Evolutionary conservation across 2,113 vertebrate species (phyloP), one percentile per base, ranked within the genome.

Genomic region (Accipiter virgatus): DNA sequence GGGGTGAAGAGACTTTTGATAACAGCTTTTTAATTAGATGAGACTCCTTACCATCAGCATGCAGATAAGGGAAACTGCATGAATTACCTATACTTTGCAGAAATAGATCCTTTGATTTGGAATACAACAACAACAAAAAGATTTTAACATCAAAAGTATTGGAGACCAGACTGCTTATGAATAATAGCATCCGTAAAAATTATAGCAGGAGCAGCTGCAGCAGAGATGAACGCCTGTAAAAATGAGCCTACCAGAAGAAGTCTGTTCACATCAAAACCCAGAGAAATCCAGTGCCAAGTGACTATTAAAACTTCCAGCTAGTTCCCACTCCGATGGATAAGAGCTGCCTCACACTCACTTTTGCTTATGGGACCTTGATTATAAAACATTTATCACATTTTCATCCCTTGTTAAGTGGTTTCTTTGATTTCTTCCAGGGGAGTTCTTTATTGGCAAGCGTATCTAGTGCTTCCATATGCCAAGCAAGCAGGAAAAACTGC

Each of bases 1-100:
- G 72, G 50, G 72, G 55, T 86, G 80, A 95, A 85, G 74, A 94
- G 92, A 86, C 50, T 95, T 95, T 83, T 43, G 68, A 94, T 96
- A 94, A 74, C 63, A 88, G 83, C 55, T 88, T 96, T 97, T 95
- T 91, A 94, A 91, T 95, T 97, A 93, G 90, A 88, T 66, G 62
- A 88, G 58, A 42, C 75, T 95, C 63, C 75, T 93, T 56, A 78
- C 52, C 80, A 86, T 88, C 68, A 81, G 63, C 86, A 58, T 15
- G 72, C 93, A 88, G 88, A 67, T 92, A 94, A 95, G 45, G 58
- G 83, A n/a, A 88, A 32, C 47, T 45, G 56, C 88, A 75, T 50
- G 53, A 90, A 90, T 94, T 86, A 94, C 91, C 77, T 93, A 17
- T 16, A 71, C 59, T 94, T 83, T 55, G 50, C 71, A 83, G 75